Percentiles rank a stretch among this genome's conserved stretches.
phyloP scores from a whole-genome alignment of 2,888 invertebrate species.

The Sesia bembeciformis region DNA sequence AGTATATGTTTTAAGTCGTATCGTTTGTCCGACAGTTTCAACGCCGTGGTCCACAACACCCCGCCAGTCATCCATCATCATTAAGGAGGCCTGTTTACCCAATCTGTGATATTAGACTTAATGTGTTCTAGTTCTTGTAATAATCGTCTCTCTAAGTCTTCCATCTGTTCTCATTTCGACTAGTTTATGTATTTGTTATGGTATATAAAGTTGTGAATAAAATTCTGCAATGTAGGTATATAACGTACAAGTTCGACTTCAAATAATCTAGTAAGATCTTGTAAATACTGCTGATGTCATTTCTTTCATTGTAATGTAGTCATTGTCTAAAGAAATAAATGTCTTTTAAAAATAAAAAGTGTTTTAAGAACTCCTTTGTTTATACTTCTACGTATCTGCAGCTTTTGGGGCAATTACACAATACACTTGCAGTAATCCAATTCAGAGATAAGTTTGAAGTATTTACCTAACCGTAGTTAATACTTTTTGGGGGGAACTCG shows the following conservation, averaged over 20 bases:
- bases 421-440: background rate
- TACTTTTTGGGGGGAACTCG: no score
- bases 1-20: background rate
- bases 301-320: background rate
- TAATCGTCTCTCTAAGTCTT: conserved; percentile 1
- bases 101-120: conserved; percentile 57
- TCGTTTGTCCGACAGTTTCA: conserved; percentile 42
- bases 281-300: background rate
- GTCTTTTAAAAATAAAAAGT: background rate
- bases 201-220: background rate
- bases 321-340: background rate
- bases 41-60: conserved; percentile 67
- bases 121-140: conserved; percentile 7
- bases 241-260: background rate
- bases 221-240: background rate
- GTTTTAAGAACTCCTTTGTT: no score
- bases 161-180: conserved; percentile 1
- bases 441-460: background rate
- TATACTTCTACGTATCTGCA: background rate
- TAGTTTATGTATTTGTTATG: conserved; percentile 1
- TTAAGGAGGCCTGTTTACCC: conserved; percentile 35
- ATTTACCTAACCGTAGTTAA: background rate
- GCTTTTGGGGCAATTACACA: background rate
- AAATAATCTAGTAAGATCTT: background rate
- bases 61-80: conserved; percentile 67